Percentiles rank a stretch among this genome's conserved stretches.
These are phyloP conservation scores for Gymnothorax reevesii DNA, from an alignment of 2,797 vertebrate genomes.

Conservation along the genomic window DNA sequence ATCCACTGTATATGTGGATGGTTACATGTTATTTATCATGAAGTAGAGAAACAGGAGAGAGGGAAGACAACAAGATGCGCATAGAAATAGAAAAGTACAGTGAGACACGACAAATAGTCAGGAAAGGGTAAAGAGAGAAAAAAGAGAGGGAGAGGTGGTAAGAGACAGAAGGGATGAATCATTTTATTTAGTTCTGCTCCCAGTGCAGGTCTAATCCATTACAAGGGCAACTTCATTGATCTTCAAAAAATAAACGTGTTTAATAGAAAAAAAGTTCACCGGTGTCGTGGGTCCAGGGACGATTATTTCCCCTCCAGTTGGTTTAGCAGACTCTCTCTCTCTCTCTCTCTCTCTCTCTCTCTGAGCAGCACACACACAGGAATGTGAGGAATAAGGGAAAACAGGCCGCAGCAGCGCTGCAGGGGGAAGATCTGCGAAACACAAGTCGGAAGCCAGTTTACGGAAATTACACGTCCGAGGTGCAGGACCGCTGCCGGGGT, in stretches of 20 bases:
- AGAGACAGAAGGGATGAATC: conserved; percentile 10
- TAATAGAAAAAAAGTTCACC: not conserved
- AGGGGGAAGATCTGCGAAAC: not conserved
- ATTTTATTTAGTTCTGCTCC: conserved; percentile 61
- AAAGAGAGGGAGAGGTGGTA: conserved; percentile 25
- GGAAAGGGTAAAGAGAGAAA: conserved; percentile 24
- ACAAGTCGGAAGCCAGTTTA: conserved; percentile 31
- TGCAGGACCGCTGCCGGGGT: no score
- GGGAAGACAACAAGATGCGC: no score
- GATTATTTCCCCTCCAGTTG: not conserved
- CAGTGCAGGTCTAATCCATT: conserved; percentile 14
- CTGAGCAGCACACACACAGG: conserved; percentile 28
- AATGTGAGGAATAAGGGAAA: conserved; percentile 47
- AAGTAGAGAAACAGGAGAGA: no score
- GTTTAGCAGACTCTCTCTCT: not conserved
- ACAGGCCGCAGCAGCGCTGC: conserved; percentile 18
- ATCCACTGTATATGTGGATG: no score
- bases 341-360: conserved; percentile 11
- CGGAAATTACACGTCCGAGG: conserved; percentile 22
- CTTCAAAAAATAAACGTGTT: not conserved
- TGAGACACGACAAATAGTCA: not conserved
- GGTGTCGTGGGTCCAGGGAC: not conserved
- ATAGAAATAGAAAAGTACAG: no score
- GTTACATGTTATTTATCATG: no score
- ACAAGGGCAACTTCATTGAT: not conserved